Conservation (phyloP, 1,140 invertebrate genomes). For the Venturia canescens region DNA sequence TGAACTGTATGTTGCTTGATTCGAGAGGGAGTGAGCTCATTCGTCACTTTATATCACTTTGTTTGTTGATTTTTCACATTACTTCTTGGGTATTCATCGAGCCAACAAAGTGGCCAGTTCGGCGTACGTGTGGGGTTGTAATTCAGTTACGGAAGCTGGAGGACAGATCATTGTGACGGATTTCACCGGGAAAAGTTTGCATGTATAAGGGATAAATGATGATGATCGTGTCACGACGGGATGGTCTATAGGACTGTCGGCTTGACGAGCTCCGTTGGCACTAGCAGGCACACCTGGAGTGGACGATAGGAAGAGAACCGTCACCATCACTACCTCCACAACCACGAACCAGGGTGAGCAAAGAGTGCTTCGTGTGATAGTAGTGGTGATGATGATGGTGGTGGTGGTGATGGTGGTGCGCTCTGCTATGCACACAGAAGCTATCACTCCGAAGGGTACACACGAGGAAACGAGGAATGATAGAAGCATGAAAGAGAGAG, state of each 20-base stretch:
- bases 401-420: background rate
- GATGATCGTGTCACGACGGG: constrained; percentile 15
- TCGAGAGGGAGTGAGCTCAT: too few species aligned
- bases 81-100: background rate
- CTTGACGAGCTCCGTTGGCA: constrained; percentile 14
- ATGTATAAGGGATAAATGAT: background rate
- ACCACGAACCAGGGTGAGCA: background rate
- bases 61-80: background rate
- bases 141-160: background rate
- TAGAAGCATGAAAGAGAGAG: background rate
- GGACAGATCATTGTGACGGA: background rate
- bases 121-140: background rate
- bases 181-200: background rate
- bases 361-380: background rate
- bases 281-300: constrained; percentile 26
- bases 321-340: too few species aligned
- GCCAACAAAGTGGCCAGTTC: background rate
- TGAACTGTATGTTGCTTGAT: too few species aligned
- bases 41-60: too few species aligned
- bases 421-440: background rate
- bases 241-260: background rate
- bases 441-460: background rate
- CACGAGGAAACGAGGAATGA: background rate
- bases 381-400: constrained; percentile 8
- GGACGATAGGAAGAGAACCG: constrained; percentile 6